These are phyloP conservation scores for Diadophis punctatus DNA, from an alignment of 2,113 vertebrate genomes.

Conservation along the genomic window DNA sequence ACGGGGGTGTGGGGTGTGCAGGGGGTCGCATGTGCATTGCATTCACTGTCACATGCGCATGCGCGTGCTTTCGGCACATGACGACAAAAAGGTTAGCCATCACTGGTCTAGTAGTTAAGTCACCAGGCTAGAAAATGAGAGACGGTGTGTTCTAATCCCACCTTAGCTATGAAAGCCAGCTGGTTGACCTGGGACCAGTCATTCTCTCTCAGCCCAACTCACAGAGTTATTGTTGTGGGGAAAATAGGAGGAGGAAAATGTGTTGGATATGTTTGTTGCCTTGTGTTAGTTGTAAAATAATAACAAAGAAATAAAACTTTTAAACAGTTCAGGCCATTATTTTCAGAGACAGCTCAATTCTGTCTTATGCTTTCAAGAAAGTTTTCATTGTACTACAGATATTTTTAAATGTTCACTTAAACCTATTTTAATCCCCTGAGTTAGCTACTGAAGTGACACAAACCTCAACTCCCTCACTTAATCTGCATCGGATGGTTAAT, in stretches of 20 bases:
- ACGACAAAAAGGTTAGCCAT: no score
- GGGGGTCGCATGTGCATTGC: no score
- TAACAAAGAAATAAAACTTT: background rate
- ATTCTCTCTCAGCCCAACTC: background rate
- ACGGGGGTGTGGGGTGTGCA: no score
- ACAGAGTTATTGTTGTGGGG: background rate
- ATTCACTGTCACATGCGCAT: no score
- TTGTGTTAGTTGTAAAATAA: background rate
- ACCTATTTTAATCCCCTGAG: background rate
- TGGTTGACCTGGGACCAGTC: background rate
- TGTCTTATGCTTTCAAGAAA: background rate
- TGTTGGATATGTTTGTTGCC: background rate
- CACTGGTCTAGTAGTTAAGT: background rate
- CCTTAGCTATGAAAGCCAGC: background rate
- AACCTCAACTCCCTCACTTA: background rate
- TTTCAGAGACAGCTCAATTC: background rate
- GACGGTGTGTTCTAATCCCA: background rate
- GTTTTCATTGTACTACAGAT: background rate
- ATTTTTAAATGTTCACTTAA: conserved; percentile 4
- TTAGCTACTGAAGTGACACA: background rate
- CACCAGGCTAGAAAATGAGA: background rate
- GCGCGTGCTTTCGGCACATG: no score
- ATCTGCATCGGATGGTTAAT: conserved; percentile 11
- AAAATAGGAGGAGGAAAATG: background rate
- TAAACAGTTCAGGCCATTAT: background rate